These are phyloP conservation scores for Teleiodes luculella DNA, from an alignment of 2,888 invertebrate species.

Conservation along the genomic window DNA sequence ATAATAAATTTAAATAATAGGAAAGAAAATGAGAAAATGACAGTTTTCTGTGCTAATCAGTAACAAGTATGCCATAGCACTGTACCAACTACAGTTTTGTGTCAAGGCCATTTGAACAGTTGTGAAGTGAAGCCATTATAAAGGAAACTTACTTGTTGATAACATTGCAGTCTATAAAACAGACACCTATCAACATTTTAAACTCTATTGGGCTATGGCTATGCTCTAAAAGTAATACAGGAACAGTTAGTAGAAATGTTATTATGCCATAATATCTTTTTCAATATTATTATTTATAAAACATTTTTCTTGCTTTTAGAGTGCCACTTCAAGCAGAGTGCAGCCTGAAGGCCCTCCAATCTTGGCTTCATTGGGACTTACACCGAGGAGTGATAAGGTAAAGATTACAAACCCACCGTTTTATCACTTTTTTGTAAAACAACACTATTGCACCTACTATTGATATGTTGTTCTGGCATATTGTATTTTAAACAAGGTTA, in stretches of 20 bases:
- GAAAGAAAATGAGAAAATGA: no score
- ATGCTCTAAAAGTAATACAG: background rate
- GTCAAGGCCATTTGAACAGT: slow-evolving; percentile 62
- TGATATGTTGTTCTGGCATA: slow-evolving; percentile 28
- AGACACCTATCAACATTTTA: slow-evolving; percentile 25
- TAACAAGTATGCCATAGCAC: slow-evolving; percentile 19
- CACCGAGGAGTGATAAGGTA: slow-evolving; percentile 78
- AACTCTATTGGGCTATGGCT: slow-evolving; percentile 1
- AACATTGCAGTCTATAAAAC: slow-evolving; percentile 18
- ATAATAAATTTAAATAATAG: no score
- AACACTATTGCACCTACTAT: slow-evolving; percentile 23
- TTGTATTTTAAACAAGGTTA: slow-evolving; percentile 31
- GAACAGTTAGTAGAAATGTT: no score
- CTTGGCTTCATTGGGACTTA: slow-evolving; percentile 73
- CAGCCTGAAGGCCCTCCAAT: slow-evolving; percentile 75
- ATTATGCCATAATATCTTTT: no score
- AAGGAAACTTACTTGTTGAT: slow-evolving; percentile 33
- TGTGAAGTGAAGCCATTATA: slow-evolving; percentile 32
- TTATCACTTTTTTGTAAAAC: slow-evolving; percentile 37
- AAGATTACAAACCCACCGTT: slow-evolving; percentile 40
- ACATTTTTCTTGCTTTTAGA: slow-evolving; percentile 46
- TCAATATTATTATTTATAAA: background rate
- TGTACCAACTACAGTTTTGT: slow-evolving; percentile 32
- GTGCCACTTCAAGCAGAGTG: slow-evolving; percentile 50
- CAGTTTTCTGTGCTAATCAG: slow-evolving; percentile 22